phyloP scores from a whole-genome alignment of 2,113 vertebrate species.

The Ovis aries region ARS-UI_Ramb_v3.0 NC_056055.1:196799501-196800000 shows the following conservation, averaged over 20 bases:
- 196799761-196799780: neutral
- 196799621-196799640: neutral
- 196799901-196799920: neutral
- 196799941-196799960: neutral
- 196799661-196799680: neutral
- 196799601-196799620: neutral
- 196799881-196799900: neutral
- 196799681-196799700: neutral
- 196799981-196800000: neutral
- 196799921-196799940: neutral
- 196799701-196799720: neutral
- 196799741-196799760: neutral
- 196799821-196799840: neutral
- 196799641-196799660: neutral
- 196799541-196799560: neutral
- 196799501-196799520: neutral
- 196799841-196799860: neutral
- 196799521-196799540: neutral
- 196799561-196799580: neutral
- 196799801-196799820: neutral
- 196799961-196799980: neutral
- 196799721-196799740: neutral
- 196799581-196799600: neutral
- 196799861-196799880: neutral
- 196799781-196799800: neutral